Base-by-base conservation (phyloP, 2,113 vertebrate genomes). In the Rhombomys opimus region DNA sequence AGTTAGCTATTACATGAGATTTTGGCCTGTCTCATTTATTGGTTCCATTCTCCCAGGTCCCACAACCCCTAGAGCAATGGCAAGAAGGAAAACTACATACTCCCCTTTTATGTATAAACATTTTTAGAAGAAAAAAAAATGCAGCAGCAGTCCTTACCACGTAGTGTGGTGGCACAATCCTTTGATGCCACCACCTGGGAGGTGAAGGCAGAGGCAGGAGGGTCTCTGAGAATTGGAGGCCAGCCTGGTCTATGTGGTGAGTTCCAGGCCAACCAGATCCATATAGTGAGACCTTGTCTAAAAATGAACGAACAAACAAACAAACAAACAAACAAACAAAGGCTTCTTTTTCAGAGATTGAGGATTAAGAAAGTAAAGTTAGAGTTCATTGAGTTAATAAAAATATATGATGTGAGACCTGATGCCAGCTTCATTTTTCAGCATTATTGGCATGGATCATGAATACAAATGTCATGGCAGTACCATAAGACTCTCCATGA, bases 41-140 rank as follows among this genome's bases (percentile, higher is more conserved):
- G 3, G 80, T 7, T 61, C 22, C 1, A 27, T 25, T 15, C 23
- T 61, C 12, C 57, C 7, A 14, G 57, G n/a, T 38, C 35, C 57
- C 6, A 70, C 68, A 35, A 17, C 67, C 32, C 32, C 67, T 6
- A 32, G 13, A 57, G 57, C 75, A 78, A 67, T 0, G 7, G 18
- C 46, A 92, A 87, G 61, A 96, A 89, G 41, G 59, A 25, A 90
- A 72, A 72, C 13, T n/a, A 57, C 61, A 82, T 0, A 80, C 25
- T 73, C 23, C 82, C 35, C 46, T 77, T 92, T 78, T 75, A 95
- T 72, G 15, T 90, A 72, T 59, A 89, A 96, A 91, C 11, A 75
- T 25, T 90, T 78, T 65, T 85, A 82, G 46, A 63, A 87, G 65
- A 46, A 92, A 87, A 92, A 87, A 54, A 46, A 88, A 85, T 52